Percentiles rank a stretch among this genome's conserved stretches.
These are phyloP conservation scores for Ctenopoma kingsleyae DNA, from an alignment of 2,797 vertebrate genomes.

Conservation along the genomic window DNA sequence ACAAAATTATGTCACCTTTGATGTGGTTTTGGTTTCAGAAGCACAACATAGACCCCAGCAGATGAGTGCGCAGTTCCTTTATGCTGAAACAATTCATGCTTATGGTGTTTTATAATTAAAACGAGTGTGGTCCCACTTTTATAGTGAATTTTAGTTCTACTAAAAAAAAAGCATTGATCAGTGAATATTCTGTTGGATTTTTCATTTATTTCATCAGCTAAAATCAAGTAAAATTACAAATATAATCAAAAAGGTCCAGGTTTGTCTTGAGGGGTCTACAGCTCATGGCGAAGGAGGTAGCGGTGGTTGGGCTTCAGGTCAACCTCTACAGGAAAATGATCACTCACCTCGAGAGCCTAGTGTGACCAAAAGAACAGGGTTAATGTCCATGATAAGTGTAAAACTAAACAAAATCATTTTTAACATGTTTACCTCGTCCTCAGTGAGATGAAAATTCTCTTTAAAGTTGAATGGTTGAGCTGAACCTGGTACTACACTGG, in stretches of 20 bases:
- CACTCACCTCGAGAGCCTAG: constrained; percentile 88
- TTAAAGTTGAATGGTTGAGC: constrained; percentile 89
- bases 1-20: constrained; percentile 66
- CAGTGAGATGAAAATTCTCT: constrained; percentile 80
- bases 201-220: constrained; percentile 34
- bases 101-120: constrained; percentile 16
- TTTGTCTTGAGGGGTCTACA: constrained; percentile 60
- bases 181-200: constrained; percentile 1
- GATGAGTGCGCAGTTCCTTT: constrained; percentile 38
- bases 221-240: constrained; percentile 35
- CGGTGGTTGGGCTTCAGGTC: constrained; percentile 83
- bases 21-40: constrained; percentile 73
- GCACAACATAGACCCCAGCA: constrained; percentile 42
- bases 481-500: constrained; percentile 83
- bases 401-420: not conserved
- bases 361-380: not conserved
- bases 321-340: constrained; percentile 91
- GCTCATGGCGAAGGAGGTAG: constrained; percentile 79
- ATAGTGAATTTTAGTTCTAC: not conserved
- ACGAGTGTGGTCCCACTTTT: not conserved
- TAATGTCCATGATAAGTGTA: not conserved
- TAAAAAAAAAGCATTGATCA: constrained; percentile 19
- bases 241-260: constrained; percentile 11
- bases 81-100: constrained; percentile 31
- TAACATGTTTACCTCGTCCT: constrained; percentile 83